Base-by-base conservation (phyloP, 1,140 invertebrate species). In the Berghia stephanieae region DNA sequence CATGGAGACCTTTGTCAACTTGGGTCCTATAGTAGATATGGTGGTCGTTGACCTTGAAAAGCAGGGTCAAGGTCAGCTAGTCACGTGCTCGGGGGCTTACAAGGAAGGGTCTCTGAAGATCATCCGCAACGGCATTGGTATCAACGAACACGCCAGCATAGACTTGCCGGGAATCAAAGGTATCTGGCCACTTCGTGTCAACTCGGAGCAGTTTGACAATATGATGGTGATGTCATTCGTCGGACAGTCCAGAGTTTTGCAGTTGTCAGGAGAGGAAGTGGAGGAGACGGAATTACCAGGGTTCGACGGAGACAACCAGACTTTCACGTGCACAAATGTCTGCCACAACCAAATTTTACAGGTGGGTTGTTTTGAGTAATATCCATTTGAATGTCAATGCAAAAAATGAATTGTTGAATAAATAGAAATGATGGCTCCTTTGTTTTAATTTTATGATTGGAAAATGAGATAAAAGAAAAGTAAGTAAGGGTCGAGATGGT, bases 11-110 rank as follows among this genome's bases (percentile, higher is more conserved):
- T 99, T 98, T 88, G 98, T 96, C 21, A 99, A 98, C 91, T 91
- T 99, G 36, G 97, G 97, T 4, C 97, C 98, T 0, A 99, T 99
- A 84, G 92, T 98, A 31, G 98, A 99, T 89, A 99, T 99, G 95
- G 96, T 96, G 80, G 95, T 99, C 2, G 90, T 91, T 44, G 96
- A 99, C 90, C 91, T 98, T 69, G 98, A 99, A 90, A 90, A 95
- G 49, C 97, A 99, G 89, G 98, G 98, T 0, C 98, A 99, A 90
- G 97, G 96, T 10, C 98, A 92, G 90, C 92, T 99, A 72, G 96
- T 99, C 4, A 99, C 98, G 0, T 99, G 98, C 87, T 99, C 97
- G 10, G 97, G 96, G 52, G 94, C 94, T n/a, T 97, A 94, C 86
- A 98, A 99, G 90, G 98, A 99, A 91, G 98, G 98, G 0, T 98